These are phyloP conservation scores for Ornithoptera priamus DNA, from an alignment of 2,888 invertebrate species.

Conservation along the genomic window DNA sequence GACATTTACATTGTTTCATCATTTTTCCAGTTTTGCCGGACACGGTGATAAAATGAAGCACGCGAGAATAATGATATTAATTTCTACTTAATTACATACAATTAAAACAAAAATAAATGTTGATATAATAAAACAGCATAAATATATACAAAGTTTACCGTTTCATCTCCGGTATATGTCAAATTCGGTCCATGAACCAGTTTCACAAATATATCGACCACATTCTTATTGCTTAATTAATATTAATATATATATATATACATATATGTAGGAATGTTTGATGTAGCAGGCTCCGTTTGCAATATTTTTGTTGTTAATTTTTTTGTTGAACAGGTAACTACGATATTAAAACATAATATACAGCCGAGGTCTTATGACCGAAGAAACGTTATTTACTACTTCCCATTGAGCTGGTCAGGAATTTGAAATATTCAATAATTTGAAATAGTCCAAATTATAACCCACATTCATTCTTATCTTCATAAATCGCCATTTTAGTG, in stretches of 20 bases:
- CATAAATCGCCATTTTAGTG: too few species aligned
- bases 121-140: not conserved
- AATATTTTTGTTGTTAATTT: not conserved
- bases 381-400: too few species aligned
- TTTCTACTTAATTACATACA: too few species aligned
- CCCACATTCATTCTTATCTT: too few species aligned
- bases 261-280: not conserved
- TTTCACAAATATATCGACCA: constrained; percentile 24
- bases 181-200: constrained; percentile 8
- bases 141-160: not conserved
- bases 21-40: too few species aligned
- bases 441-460: too few species aligned
- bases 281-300: not conserved
- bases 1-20: too few species aligned
- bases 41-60: too few species aligned
- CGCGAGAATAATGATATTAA: too few species aligned
- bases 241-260: constrained; percentile 11
- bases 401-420: not conserved
- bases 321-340: not conserved
- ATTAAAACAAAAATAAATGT: too few species aligned
- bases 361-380: not conserved
- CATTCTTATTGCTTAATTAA: constrained; percentile 23
- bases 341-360: not conserved
- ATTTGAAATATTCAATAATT: too few species aligned
- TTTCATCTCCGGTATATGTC: constrained; percentile 1